Evolutionary conservation across 2,888 invertebrate species (phyloP).

Genomic region (Fragum sueziense): DNA sequence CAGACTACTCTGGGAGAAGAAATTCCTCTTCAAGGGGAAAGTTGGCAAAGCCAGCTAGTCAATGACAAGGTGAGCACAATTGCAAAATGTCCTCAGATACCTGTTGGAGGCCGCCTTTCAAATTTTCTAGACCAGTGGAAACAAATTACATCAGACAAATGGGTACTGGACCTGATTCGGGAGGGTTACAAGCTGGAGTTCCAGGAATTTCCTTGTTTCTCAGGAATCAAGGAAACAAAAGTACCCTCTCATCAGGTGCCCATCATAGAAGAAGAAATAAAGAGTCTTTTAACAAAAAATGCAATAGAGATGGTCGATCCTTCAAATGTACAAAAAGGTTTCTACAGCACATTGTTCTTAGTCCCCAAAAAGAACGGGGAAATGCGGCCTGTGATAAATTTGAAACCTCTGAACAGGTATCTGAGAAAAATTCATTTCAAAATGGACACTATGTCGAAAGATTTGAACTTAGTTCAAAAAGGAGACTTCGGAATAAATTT

Average conservation of each 20-base stretch:
- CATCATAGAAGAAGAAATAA: conserved; percentile 8
- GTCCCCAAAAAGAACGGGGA: conserved; percentile 10
- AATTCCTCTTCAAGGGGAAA: not conserved
- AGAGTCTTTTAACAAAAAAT: conserved; percentile 16
- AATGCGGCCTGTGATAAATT: conserved; percentile 16
- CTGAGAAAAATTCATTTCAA: conserved; percentile 21
- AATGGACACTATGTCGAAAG: conserved; percentile 14
- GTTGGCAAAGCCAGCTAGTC: conserved; percentile 1
- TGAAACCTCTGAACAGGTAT: conserved; percentile 10
- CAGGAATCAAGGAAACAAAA: conserved; percentile 18
- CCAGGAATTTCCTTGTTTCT: conserved; percentile 7
- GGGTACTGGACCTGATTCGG: conserved; percentile 28
- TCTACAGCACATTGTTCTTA: conserved; percentile 28
- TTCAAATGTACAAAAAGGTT: conserved; percentile 8
- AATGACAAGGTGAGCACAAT: conserved; percentile 33
- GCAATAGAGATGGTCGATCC: conserved; percentile 21
- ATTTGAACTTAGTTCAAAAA: conserved; percentile 13
- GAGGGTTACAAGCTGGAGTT: conserved; percentile 30
- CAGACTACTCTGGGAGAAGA: not conserved
- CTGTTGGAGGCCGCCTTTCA: conserved; percentile 26
- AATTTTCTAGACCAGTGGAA: conserved; percentile 11
- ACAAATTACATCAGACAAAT: conserved; percentile 25
- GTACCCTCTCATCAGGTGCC: conserved; percentile 7
- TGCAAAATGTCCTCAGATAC: conserved; percentile 23
- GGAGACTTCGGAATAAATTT: conserved; percentile 11